These are phyloP conservation scores for Camponotus vicinus DNA, from an alignment of 1,140 invertebrate genomes.

Conservation along the genomic window DNA sequence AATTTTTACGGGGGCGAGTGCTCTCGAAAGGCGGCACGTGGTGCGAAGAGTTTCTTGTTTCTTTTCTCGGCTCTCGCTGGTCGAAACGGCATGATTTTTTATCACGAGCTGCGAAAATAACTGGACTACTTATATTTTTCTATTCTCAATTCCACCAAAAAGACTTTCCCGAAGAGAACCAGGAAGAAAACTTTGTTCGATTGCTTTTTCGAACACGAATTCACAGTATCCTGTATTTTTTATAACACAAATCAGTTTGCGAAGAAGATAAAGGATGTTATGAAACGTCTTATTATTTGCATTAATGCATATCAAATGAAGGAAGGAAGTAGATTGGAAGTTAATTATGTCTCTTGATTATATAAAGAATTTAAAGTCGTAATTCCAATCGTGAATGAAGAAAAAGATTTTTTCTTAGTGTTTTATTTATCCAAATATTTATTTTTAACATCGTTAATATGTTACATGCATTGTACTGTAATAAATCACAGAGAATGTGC, in stretches of 20 bases:
- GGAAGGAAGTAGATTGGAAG: background rate
- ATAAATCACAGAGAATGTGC: conserved; percentile 12
- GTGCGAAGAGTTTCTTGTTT: conserved; percentile 40
- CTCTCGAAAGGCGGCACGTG: conserved; percentile 32
- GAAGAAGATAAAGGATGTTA: background rate
- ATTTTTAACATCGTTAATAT: background rate
- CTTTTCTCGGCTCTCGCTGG: background rate
- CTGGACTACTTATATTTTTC: conserved; percentile 22
- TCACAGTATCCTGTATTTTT: background rate
- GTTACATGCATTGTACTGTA: background rate
- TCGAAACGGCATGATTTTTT: conserved; percentile 38
- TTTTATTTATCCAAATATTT: background rate
- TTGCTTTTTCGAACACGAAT: background rate
- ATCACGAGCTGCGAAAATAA: conserved; percentile 38
- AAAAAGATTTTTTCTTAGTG: background rate
- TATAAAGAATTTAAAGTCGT: background rate
- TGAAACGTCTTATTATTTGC: background rate
- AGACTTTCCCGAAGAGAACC: background rate
- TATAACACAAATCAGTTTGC: background rate
- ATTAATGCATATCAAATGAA: background rate
- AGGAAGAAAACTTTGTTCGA: conserved; percentile 6
- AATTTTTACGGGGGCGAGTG: conserved; percentile 31
- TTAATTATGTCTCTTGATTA: background rate
- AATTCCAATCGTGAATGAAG: background rate
- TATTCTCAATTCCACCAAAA: conserved; percentile 33